Evolutionary conservation across 1,140 invertebrate genomes (phyloP).

Genomic region (Nixonia krombeini): DNA sequence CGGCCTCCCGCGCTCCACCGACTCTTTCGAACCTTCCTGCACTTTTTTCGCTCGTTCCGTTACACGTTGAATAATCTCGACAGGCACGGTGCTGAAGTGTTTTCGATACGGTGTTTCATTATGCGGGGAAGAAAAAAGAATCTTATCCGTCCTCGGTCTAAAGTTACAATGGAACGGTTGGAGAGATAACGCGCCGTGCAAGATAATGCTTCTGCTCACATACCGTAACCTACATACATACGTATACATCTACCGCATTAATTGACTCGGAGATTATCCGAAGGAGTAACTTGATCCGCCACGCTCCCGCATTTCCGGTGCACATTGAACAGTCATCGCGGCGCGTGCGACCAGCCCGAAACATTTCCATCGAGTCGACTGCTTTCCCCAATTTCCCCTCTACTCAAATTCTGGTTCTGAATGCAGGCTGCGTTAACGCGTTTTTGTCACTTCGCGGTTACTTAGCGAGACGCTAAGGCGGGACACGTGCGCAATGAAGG

Average conservation of each 20-base stretch:
- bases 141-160: too few relatives aligned
- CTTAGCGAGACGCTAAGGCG: too few relatives aligned
- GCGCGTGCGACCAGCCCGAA: slow-evolving; percentile 18
- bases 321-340: slow-evolving; percentile 24
- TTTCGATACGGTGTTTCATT: too few relatives aligned
- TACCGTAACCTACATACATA: slow-evolving; percentile 43
- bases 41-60: too few relatives aligned
- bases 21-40: neutral
- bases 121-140: too few relatives aligned
- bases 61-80: too few relatives aligned
- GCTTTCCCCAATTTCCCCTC: neutral
- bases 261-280: slow-evolving; percentile 36
- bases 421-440: too few relatives aligned
- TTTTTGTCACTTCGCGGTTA: too few relatives aligned
- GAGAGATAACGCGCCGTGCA: neutral
- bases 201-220: slow-evolving; percentile 36
- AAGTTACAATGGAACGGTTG: neutral
- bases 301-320: slow-evolving; percentile 28
- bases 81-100: too few relatives aligned
- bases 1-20: neutral
- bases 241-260: slow-evolving; percentile 34
- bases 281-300: slow-evolving; percentile 39
- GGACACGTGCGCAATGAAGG: too few relatives aligned
- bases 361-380: neutral
- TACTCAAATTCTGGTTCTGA: too few relatives aligned